A percentile compares a stretch with the other conserved stretches of the same genome.
These are phyloP conservation scores for Daktulosphaira vitifoliae DNA, from an alignment of 1,140 invertebrate genomes.

Conservation along the genomic window DNA sequence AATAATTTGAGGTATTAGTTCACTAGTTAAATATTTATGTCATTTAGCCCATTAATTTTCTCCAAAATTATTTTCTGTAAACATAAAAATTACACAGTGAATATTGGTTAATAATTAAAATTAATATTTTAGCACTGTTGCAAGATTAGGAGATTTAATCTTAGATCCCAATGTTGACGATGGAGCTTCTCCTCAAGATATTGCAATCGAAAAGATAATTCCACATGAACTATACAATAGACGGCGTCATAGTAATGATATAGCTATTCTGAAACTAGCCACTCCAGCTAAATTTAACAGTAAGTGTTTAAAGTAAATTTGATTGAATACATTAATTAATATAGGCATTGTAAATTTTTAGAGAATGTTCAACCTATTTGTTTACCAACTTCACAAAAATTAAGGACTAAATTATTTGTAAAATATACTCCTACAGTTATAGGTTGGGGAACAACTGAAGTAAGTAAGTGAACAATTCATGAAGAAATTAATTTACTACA, in stretches of 20 bases:
- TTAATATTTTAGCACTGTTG: slow-evolving; percentile 36
- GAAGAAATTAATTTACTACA: slow-evolving; percentile 35
- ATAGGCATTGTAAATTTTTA: slow-evolving; percentile 29
- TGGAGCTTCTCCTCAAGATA: slow-evolving; percentile 41
- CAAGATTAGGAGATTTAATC: slow-evolving; percentile 45
- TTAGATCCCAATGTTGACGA: slow-evolving; percentile 40
- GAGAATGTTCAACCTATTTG: not conserved
- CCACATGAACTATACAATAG: slow-evolving; percentile 44
- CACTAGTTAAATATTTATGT: no score
- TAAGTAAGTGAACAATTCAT: not conserved
- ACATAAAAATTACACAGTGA: not conserved
- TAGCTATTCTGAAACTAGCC: slow-evolving; percentile 46
- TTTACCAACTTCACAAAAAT: not conserved
- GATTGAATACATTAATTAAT: no score
- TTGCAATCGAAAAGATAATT: slow-evolving; percentile 40
- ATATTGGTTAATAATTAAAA: not conserved
- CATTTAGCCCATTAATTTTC: no score
- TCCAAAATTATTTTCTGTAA: not conserved
- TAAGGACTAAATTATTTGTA: not conserved
- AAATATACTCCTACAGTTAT: not conserved
- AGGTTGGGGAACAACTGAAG: slow-evolving; percentile 1
- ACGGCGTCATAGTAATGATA: slow-evolving; percentile 45
- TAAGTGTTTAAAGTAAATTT: slow-evolving; percentile 40
- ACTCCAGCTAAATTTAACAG: slow-evolving; percentile 43
- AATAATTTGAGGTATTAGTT: no score